Base-by-base conservation (phyloP, 1,140 invertebrate species). In the Drosophila cardini region DNA sequence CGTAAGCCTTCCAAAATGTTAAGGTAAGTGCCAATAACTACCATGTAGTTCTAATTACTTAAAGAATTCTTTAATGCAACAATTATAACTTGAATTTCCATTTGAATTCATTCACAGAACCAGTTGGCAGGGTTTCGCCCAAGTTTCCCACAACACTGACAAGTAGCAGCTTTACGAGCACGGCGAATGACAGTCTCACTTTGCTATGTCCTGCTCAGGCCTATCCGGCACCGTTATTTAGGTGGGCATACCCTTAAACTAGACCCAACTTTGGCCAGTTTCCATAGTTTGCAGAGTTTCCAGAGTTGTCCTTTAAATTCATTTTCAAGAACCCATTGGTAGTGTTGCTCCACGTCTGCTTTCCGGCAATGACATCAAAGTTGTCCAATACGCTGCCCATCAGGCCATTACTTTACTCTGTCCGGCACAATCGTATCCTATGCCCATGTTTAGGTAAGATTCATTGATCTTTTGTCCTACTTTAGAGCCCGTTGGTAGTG, bases 341-440 rank as follows among this genome's bases (percentile, higher is more conserved):
- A 95, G 94, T 85, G 95, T 94, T 85, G 93, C 94, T 69, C 95
- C 95, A 93, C 92, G 93, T 95, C 73, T 87, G n/a, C 60, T 87
- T 0, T 72, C 84, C 2, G 83, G 83, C 10, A 87, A 87, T 65
- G 93, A 82, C 36, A 80, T 94, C 67, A 94, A 93, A 92, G 94
- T 93, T 93, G 94, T 65, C 71, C 93, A 77, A 77, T 95, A 43
- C 93, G 95, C 64, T 95, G 95, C 92, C 93, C 94, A 61, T 94
- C 94, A 63, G 9, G 10, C 84, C n/a, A 94, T 94, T 43, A 91
- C 93, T 2, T 86, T 96, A 46, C 92, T 96, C n/a, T 96, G 95
- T 90, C 95, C 95, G 87, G 95, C 95, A 58, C 96, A 96, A 93
- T 95, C 94, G 30, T 96, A 94, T 92, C 96, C 96, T 71, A 93